These are phyloP conservation scores for Beaufortia kweichowensis DNA, from an alignment of 2,113 vertebrate species.

Conservation along the genomic window DNA sequence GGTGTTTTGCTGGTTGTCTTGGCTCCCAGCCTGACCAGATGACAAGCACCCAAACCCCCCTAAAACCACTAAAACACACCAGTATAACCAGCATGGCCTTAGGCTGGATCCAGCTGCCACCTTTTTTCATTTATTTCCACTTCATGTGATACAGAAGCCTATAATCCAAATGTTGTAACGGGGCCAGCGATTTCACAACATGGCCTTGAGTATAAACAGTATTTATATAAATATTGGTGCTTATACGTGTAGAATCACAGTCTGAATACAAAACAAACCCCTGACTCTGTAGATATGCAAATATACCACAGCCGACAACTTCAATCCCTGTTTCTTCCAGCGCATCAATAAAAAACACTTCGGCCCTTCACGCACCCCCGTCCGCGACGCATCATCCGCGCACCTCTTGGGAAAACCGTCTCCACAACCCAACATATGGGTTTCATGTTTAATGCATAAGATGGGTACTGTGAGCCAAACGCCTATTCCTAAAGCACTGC, in stretches of 20 bases:
- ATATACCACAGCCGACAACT: slow-evolving; percentile 28
- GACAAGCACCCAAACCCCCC: too few species aligned
- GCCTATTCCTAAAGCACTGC: slow-evolving; percentile 41
- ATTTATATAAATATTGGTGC: not conserved
- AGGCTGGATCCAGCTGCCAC: not conserved
- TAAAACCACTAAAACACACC: too few species aligned
- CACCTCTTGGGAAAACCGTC: slow-evolving; percentile 64
- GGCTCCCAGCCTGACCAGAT: not conserved
- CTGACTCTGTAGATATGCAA: slow-evolving; percentile 34
- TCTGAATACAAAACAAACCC: slow-evolving; percentile 31
- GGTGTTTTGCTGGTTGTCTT: not conserved
- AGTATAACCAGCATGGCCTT: not conserved
- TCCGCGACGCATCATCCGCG: slow-evolving; percentile 56
- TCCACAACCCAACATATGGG: slow-evolving; percentile 77
- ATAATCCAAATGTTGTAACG: not conserved
- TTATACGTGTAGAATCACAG: slow-evolving; percentile 1
- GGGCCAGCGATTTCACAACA: slow-evolving; percentile 9
- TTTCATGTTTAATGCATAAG: slow-evolving; percentile 81
- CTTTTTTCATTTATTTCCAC: not conserved
- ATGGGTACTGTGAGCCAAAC: slow-evolving; percentile 62
- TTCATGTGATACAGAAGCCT: not conserved
- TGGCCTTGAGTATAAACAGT: not conserved
- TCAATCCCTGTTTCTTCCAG: slow-evolving; percentile 36
- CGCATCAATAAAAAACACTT: slow-evolving; percentile 43
- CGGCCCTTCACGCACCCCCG: slow-evolving; percentile 35